Evolutionary conservation across 2,797 vertebrate genomes (phyloP).

Genomic region (Cossypha dichroa): DNA sequence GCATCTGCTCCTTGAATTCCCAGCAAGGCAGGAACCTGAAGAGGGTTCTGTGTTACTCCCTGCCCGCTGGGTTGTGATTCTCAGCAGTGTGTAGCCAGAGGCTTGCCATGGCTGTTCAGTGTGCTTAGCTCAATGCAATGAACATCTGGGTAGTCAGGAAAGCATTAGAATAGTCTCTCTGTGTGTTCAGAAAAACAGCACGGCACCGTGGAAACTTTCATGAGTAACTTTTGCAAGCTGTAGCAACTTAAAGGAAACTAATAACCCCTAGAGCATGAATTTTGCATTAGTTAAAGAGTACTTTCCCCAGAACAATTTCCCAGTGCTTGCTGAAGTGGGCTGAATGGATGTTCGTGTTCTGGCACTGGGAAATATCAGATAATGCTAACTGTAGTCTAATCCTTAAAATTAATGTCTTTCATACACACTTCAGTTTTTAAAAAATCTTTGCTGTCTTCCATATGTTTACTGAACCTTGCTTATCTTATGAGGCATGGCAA

Average conservation of each 20-base stretch:
- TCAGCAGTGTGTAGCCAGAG: neutral
- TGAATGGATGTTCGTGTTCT: neutral
- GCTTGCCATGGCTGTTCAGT: neutral
- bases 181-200: neutral
- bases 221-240: neutral
- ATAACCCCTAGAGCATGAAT: neutral
- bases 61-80: neutral
- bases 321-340: neutral
- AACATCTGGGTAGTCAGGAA: neutral
- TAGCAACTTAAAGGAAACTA: neutral
- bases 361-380: neutral
- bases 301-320: neutral
- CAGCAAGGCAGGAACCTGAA: neutral
- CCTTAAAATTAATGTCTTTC: neutral
- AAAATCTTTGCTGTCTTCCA: neutral
- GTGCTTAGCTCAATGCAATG: neutral
- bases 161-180: neutral
- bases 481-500: neutral
- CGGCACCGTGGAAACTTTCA: neutral
- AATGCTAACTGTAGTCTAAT: neutral
- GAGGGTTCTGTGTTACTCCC: neutral
- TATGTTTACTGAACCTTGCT: neutral
- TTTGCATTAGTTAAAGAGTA: neutral
- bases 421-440: neutral
- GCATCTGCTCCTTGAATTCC: neutral